Conservation (phyloP, 1,140 invertebrate genomes). For the Cyrtorhinus lividipennis region DNA sequence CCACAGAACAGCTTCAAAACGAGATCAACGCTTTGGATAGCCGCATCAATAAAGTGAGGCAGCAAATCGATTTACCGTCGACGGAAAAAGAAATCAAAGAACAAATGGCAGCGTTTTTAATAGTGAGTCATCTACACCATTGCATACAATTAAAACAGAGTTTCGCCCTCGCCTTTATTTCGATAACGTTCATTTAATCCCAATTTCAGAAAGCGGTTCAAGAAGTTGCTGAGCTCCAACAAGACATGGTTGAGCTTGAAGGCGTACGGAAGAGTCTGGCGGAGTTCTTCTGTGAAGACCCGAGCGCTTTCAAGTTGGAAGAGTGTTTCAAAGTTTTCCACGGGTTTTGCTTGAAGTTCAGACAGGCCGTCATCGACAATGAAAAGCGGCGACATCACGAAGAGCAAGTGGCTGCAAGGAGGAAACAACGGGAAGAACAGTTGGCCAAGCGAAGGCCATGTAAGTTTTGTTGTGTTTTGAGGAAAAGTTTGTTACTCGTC, state of each 20-base stretch:
- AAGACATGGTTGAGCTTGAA: constrained; percentile 69
- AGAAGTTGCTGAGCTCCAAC: constrained; percentile 60
- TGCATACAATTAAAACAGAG: too few relatives aligned
- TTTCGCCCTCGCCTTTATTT: too few relatives aligned
- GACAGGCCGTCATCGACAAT: constrained; percentile 68
- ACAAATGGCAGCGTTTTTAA: constrained; percentile 78
- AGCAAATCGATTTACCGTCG: constrained; percentile 58
- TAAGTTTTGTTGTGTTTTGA: too few relatives aligned
- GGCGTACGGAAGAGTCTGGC: constrained; percentile 60
- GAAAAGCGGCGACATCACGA: constrained; percentile 60
- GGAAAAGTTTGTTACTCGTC: too few relatives aligned
- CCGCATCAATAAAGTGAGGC: constrained; percentile 62
- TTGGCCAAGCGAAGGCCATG: constrained; percentile 45
- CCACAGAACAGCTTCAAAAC: constrained; percentile 77
- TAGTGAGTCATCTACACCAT: too few relatives aligned
- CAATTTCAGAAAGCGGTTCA: constrained; percentile 59
- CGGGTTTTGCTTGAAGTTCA: constrained; percentile 73
- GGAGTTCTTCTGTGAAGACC: constrained; percentile 92
- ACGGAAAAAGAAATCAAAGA: constrained; percentile 67
- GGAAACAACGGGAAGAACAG: constrained; percentile 63
- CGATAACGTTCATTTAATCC: too few relatives aligned
- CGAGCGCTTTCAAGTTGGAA: constrained; percentile 78
- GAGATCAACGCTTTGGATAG: constrained; percentile 70
- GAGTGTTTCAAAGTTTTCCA: constrained; percentile 86
- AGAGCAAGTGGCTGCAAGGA: constrained; percentile 58